A percentile compares a stretch with the other conserved stretches of the same genome.
These are phyloP conservation scores for Ormia ochracea DNA, from an alignment of 2,888 invertebrate species.

Conservation along the genomic window DNA sequence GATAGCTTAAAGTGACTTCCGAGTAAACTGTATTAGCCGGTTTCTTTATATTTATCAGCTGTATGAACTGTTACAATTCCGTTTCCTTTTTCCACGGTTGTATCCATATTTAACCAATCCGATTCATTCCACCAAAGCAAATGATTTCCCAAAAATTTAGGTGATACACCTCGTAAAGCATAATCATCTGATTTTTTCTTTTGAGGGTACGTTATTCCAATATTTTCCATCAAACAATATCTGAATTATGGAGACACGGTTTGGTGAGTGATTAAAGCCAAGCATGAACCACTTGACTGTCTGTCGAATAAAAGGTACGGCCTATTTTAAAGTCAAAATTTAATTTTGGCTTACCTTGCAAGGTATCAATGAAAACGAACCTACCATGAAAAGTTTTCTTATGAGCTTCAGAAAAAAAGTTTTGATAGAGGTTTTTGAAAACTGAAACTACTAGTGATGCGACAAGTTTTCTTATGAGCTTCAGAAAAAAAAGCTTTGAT, in stretches of 20 bases:
- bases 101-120: neutral
- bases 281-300: slow-evolving; percentile 30
- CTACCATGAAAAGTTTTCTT: no score
- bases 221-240: neutral
- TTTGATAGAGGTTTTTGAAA: no score
- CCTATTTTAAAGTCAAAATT: slow-evolving; percentile 7
- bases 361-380: no score
- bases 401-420: no score
- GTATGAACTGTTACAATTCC: neutral
- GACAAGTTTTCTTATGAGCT: no score
- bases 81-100: neutral
- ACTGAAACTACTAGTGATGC: no score
- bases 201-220: slow-evolving; percentile 17
- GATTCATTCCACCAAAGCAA: slow-evolving; percentile 3
- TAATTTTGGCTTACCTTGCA: slow-evolving; percentile 5
- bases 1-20: neutral
- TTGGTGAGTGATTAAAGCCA: slow-evolving; percentile 14
- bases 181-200: slow-evolving; percentile 13
- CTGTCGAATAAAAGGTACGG: slow-evolving; percentile 21
- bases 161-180: no score
- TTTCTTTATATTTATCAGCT: neutral
- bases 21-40: neutral
- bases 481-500: no score
- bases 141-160: neutral
- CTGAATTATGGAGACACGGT: slow-evolving; percentile 16